These are phyloP conservation scores for Parascotia fuliginaria DNA, from an alignment of 2,888 invertebrate genomes.

Conservation along the genomic window DNA sequence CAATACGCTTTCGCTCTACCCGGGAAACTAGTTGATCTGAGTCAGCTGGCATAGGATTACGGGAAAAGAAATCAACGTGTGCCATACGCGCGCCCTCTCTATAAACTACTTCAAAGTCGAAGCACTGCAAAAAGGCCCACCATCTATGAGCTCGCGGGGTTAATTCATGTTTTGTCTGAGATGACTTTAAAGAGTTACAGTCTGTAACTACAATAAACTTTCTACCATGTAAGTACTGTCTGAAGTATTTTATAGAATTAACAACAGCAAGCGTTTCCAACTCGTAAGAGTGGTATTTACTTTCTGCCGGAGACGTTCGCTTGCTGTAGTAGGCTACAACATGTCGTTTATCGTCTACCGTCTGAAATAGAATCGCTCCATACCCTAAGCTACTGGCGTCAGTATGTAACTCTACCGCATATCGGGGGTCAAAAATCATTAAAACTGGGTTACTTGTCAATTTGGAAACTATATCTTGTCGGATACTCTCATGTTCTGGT, in stretches of 20 bases:
- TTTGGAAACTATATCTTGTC: conserved; percentile 21
- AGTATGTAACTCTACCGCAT: no score
- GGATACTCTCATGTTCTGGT: conserved; percentile 17
- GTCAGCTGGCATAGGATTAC: conserved; percentile 13
- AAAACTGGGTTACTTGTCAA: conserved; percentile 14
- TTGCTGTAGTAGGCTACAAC: neutral
- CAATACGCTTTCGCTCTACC: neutral
- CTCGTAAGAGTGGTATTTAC: conserved; percentile 25
- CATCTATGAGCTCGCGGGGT: conserved; percentile 8
- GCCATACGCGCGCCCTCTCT: neutral
- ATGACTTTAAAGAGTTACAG: conserved; percentile 12
- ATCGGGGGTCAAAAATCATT: no score
- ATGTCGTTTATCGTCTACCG: neutral
- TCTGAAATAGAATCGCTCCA: no score
- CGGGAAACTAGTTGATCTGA: neutral
- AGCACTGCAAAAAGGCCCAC: conserved; percentile 8
- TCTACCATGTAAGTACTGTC: conserved; percentile 13
- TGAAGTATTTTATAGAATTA: conserved; percentile 17
- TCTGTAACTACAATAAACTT: conserved; percentile 25
- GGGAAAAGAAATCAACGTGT: conserved; percentile 14
- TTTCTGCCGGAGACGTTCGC: conserved; percentile 4
- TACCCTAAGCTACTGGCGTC: no score
- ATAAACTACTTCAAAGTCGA: conserved; percentile 5
- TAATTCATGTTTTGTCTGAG: conserved; percentile 5
- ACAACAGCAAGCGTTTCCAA: conserved; percentile 10